A percentile compares a stretch with the other conserved stretches of the same genome.
Evolutionary conservation across 2,797 vertebrate genomes (phyloP).

Genomic region (Neosilurus mollespiculum): DNA sequence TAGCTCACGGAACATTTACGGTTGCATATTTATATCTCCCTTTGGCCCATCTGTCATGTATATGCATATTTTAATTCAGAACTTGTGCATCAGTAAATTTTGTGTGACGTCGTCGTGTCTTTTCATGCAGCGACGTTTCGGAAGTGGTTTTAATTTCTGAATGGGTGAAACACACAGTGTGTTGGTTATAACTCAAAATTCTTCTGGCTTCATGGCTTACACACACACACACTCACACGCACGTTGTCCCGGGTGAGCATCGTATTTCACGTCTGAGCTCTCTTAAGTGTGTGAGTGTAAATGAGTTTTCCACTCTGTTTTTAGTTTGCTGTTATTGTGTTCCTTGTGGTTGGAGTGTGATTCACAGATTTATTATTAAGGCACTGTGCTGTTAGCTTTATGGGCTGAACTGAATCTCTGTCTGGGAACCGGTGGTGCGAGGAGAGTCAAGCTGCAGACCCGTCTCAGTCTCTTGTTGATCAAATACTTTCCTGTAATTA

Average conservation of each 20-base stretch:
- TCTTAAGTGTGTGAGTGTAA: conserved; percentile 51
- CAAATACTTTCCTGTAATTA: conserved; percentile 43
- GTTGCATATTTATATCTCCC: conserved; percentile 55
- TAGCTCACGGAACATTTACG: conserved; percentile 48
- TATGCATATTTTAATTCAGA: conserved; percentile 29
- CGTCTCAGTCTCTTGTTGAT: conserved; percentile 47
- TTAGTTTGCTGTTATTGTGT: conserved; percentile 52
- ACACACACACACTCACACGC: background rate
- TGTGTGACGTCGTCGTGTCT: background rate
- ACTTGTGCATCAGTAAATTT: conserved; percentile 11
- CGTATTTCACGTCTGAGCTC: conserved; percentile 55
- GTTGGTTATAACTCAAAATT: conserved; percentile 38
- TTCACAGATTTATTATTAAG: conserved; percentile 56
- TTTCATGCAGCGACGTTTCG: background rate
- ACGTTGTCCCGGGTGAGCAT: conserved; percentile 31
- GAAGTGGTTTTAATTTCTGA: conserved; percentile 37
- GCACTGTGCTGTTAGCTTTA: conserved; percentile 41
- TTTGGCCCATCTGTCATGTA: conserved; percentile 44
- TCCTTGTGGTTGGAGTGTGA: conserved; percentile 42
- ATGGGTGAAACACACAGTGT: conserved; percentile 41
- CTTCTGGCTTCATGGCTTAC: conserved; percentile 31
- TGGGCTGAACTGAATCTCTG: conserved; percentile 42
- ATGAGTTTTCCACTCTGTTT: conserved; percentile 52
- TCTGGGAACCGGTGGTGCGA: conserved; percentile 9
- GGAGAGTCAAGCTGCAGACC: conserved; percentile 47